These are phyloP conservation scores for Cremastinae sp. DNA, from an alignment of 2,888 invertebrate genomes.

Conservation along the genomic window DNA sequence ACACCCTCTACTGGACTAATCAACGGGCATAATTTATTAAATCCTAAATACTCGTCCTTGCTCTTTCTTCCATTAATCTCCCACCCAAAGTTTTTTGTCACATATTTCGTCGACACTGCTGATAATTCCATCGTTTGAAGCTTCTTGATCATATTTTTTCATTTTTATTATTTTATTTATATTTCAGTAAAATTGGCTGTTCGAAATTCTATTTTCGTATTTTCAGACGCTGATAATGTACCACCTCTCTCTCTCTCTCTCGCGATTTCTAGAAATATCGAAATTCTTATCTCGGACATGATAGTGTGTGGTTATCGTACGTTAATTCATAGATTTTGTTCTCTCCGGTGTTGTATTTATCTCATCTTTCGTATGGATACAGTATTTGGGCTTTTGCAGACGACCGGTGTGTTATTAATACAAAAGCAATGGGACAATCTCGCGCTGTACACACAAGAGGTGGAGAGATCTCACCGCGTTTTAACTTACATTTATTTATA, in stretches of 20 bases:
- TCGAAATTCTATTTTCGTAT: not conserved
- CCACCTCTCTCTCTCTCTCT: too few species aligned
- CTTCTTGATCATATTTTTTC: not conserved
- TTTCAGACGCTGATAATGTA: not conserved
- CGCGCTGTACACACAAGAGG: slow-evolving; percentile 35
- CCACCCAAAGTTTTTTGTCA: too few species aligned
- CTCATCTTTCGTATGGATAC: slow-evolving; percentile 3
- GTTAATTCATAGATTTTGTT: slow-evolving; percentile 2
- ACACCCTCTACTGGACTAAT: slow-evolving; percentile 70
- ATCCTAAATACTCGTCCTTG: too few species aligned
- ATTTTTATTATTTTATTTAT: not conserved
- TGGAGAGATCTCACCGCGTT: slow-evolving; percentile 24
- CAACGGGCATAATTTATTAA: slow-evolving; percentile 69
- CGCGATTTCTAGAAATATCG: slow-evolving; percentile 46
- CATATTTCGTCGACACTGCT: not conserved
- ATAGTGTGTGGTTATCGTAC: slow-evolving; percentile 10
- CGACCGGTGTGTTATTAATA: slow-evolving; percentile 52
- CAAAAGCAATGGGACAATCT: slow-evolving; percentile 54
- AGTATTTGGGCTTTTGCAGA: slow-evolving; percentile 28
- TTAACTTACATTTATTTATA: slow-evolving; percentile 9
- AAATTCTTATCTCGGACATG: slow-evolving; percentile 28
- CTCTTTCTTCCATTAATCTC: slow-evolving; percentile 45
- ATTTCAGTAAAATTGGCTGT: not conserved
- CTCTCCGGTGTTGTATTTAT: slow-evolving; percentile 7
- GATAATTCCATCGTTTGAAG: not conserved